Evolutionary conservation across 1,140 invertebrate species (phyloP).

Genomic region (Pantala flavescens): DNA sequence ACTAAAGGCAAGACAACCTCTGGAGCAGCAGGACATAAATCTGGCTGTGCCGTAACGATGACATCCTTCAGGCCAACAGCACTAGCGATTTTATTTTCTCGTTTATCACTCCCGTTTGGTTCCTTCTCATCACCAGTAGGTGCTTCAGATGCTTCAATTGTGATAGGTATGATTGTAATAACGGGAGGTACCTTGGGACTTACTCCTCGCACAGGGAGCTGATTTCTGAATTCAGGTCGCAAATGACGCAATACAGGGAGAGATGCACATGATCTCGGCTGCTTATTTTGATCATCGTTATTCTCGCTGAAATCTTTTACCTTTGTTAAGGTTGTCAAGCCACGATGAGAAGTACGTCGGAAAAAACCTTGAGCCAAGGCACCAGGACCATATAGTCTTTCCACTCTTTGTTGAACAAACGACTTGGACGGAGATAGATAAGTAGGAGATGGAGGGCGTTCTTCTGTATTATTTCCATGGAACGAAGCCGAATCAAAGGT

Average conservation of each 20-base stretch:
- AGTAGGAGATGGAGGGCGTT: background rate
- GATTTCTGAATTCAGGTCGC: constrained; percentile 71
- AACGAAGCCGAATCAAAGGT: constrained; percentile 23
- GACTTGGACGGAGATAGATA: constrained; percentile 36
- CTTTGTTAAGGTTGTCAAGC: background rate
- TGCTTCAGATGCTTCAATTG: background rate
- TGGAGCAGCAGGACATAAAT: background rate
- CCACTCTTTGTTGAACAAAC: constrained; percentile 78
- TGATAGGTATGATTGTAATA: background rate
- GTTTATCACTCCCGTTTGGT: background rate
- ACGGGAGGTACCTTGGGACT: background rate
- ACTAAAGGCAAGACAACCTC: background rate
- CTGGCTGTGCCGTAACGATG: background rate
- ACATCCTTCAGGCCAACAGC: background rate
- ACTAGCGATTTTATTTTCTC: background rate
- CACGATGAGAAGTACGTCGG: constrained; percentile 19
- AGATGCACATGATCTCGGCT: background rate
- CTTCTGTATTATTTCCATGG: constrained; percentile 9
- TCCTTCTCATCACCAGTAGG: background rate
- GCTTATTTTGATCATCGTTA: constrained; percentile 25
- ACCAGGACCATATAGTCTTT: constrained; percentile 73
- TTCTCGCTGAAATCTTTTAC: background rate
- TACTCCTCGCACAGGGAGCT: constrained; percentile 48
- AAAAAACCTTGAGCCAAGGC: constrained; percentile 73
- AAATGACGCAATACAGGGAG: constrained; percentile 69